Evolutionary conservation across 2,888 invertebrate species (phyloP).

Genomic region (Carcina quercana): DNA sequence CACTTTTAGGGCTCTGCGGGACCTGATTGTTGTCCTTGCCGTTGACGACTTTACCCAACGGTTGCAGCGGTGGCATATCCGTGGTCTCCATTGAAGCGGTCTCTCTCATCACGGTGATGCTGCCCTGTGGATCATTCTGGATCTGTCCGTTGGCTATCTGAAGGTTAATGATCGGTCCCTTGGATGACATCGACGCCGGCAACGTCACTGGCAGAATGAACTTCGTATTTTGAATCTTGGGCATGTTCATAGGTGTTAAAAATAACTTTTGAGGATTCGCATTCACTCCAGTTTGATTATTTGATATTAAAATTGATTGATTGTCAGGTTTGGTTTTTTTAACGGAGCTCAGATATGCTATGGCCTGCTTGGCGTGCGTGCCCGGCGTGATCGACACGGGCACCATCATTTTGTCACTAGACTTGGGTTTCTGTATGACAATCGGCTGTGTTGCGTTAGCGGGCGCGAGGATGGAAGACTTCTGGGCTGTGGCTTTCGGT

Average conservation of each 20-base stretch:
- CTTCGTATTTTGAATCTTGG: slow-evolving; percentile 72
- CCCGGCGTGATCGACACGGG: slow-evolving; percentile 63
- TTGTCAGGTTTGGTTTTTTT: slow-evolving; percentile 65
- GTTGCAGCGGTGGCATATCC: slow-evolving; percentile 62
- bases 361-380: slow-evolving; percentile 57
- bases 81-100: slow-evolving; percentile 37
- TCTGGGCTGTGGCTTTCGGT: slow-evolving; percentile 47
- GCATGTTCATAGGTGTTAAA: slow-evolving; percentile 73
- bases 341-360: slow-evolving; percentile 71
- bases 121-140: slow-evolving; percentile 73
- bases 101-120: slow-evolving; percentile 75
- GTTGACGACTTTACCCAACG: slow-evolving; percentile 49
- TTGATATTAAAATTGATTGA: slow-evolving; percentile 62
- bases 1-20: slow-evolving; percentile 43
- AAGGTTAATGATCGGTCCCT: slow-evolving; percentile 77
- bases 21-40: slow-evolving; percentile 42
- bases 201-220: slow-evolving; percentile 67
- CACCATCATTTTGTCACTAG: slow-evolving; percentile 62
- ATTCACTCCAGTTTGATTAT: slow-evolving; percentile 54
- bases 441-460: slow-evolving; percentile 64
- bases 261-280: slow-evolving; percentile 71
- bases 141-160: slow-evolving; percentile 80
- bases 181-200: slow-evolving; percentile 71
- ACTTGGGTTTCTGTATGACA: slow-evolving; percentile 72
- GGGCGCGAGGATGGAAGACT: slow-evolving; percentile 56